Percentiles rank a stretch among this genome's conserved stretches.
phyloP scores from a whole-genome alignment of 2,888 invertebrate species.

The Pedicia rivosa region DNA sequence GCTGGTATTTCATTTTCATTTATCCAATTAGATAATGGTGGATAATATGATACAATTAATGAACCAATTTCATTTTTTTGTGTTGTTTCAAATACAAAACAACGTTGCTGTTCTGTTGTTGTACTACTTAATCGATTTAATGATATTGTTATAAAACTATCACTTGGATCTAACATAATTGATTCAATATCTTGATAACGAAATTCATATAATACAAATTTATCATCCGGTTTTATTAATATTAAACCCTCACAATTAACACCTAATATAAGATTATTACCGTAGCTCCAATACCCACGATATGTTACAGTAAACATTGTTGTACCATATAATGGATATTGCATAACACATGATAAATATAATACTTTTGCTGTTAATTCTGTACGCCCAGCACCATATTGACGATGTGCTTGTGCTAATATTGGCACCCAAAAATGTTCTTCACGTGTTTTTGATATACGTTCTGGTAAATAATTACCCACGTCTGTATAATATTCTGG shows the following conservation, averaged over 20 bases:
- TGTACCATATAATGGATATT: conserved; percentile 83
- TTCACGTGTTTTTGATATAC: conserved; percentile 61
- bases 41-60: conserved; percentile 81
- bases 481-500: conserved; percentile 80
- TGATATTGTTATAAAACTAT: conserved; percentile 81
- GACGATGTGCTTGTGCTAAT: conserved; percentile 72
- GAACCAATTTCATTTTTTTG: conserved; percentile 87
- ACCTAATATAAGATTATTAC: conserved; percentile 53
- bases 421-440: conserved; percentile 79
- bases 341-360: conserved; percentile 91
- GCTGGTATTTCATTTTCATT: conserved; percentile 53
- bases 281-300: conserved; percentile 88
- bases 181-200: conserved; percentile 83
- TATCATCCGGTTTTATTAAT: conserved; percentile 81
- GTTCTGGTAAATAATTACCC: conserved; percentile 75
- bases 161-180: conserved; percentile 79
- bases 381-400: conserved; percentile 82
- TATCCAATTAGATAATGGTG: conserved; percentile 65
- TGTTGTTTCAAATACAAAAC: conserved; percentile 82
- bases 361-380: conserved; percentile 86
- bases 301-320: conserved; percentile 80
- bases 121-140: conserved; percentile 44
- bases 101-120: conserved; percentile 42
- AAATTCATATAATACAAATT: conserved; percentile 80
- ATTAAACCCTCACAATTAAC: conserved; percentile 84